phyloP scores from a whole-genome alignment of 2,797 vertebrate species.

The Mastacembelus armatus region DNA sequence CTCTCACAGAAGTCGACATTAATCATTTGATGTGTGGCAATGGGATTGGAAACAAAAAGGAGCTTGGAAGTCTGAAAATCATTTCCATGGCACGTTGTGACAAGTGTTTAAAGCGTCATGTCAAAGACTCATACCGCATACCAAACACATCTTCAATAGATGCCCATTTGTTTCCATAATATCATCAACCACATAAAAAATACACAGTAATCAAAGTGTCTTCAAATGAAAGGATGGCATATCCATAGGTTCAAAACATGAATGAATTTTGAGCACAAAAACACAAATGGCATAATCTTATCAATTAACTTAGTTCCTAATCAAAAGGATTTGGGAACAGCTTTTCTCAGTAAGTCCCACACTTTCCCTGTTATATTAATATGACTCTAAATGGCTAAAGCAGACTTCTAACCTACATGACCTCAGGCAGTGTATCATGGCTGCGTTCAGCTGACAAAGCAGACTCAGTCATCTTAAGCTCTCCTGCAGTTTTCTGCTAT shows the following conservation, averaged over 20 bases:
- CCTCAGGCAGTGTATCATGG: constrained; percentile 8
- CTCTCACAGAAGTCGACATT: constrained; percentile 40
- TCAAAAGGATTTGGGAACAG: not conserved
- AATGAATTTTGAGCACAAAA: not conserved
- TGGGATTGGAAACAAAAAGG: constrained; percentile 50
- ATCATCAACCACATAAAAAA: constrained; percentile 24
- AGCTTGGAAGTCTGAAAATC: constrained; percentile 46
- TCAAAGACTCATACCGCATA: constrained; percentile 12
- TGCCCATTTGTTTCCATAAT: constrained; percentile 30
- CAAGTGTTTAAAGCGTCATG: constrained; percentile 26
- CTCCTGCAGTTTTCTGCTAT: constrained; percentile 30
- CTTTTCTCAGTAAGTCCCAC: too few species aligned
- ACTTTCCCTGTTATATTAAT: not conserved
- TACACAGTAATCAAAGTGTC: not conserved
- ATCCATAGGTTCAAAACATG: not conserved
- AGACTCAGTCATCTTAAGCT: constrained; percentile 11
- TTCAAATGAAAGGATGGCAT: not conserved
- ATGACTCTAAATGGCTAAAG: constrained; percentile 3
- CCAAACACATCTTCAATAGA: constrained; percentile 11
- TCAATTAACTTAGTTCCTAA: not conserved
- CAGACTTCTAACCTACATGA: constrained; percentile 22
- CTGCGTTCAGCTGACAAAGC: constrained; percentile 32
- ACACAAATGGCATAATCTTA: not conserved
- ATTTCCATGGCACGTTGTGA: constrained; percentile 40
- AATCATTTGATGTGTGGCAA: constrained; percentile 58